Base-by-base conservation (phyloP, 2,113 vertebrate species). In the Mirounga angustirostris region DNA sequence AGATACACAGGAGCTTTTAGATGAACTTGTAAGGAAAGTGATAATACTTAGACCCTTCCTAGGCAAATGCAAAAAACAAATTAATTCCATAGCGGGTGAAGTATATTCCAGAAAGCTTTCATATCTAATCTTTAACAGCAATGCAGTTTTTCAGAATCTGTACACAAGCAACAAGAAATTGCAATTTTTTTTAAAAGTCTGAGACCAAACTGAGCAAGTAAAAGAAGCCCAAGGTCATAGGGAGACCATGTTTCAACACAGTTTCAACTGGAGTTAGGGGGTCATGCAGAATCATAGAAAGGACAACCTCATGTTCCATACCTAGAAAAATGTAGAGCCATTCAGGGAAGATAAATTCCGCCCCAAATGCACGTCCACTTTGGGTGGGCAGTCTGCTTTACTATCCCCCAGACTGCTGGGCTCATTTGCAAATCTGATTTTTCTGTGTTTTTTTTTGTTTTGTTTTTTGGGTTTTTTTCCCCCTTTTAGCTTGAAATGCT, bases 11-110 rank as follows among this genome's bases (percentile, higher is more conserved):
- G 78, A 56, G 79, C 30, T 73, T 54, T 33, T 61, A 56, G 61
- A 54, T 50, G 28, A 56, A n/a, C 84, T 79, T 85, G 74, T 90
- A 85, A 93, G 58, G 40, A 86, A n/a, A 14, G 11, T 61, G 11
- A 54, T 22, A 84, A 54, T 58, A 89, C 40, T 19, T 33, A 80
- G n/a, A 50, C 36, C 21, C 63, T 74, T 97, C 58, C 11, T 15
- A 83, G 24, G 86, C 65, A 73, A 89, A 80, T 7, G 6, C 8
- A 28, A 80, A 89, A 71, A 56, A 33, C 33, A 78, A 54, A 56
- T 73, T 46, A 33, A 89, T 78, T 63, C 24, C 10, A 0, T 28
- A 90, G 86, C 6, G 30, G 58, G 33, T 65, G 7, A 74, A 58
- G 18, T 40, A 58, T 58, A 24, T 36, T 54, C 40, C 30, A 86